Evolutionary conservation across 1,140 invertebrate species (phyloP), one percentile per base, ranked within the genome.

Genomic region (Armadillidium nasatum): DNA sequence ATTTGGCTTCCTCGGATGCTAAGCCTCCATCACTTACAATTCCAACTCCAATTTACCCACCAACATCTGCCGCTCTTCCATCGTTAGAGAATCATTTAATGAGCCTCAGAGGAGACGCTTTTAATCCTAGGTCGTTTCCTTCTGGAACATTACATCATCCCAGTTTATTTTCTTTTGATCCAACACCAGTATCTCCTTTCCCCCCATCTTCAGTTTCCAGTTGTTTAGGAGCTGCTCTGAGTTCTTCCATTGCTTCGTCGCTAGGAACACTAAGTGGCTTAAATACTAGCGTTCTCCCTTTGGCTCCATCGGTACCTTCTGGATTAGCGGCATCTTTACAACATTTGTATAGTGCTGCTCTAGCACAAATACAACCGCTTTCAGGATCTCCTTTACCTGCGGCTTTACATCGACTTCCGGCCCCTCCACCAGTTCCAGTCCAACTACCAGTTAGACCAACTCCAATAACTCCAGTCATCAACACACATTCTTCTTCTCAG

Each of bases 1-100:
- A 75, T 15, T 67, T 74, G 15, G 79, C 79, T 4, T 69, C 78
- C 11, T 81, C 80, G 21, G 80, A 75, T 21, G 79, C 79, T 4
- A 72, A 78, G 71, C 45, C 78, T 73, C 68, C 77, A 75, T 54
- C 72, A 22, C 67, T 75, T 68, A 68, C 73, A 33, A 19, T 75
- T 60, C 73, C 73, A 43, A 75, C 73, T 43, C 73, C 73, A 4
- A 68, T 75, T 75, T 75, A 75, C 54, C 73, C 73, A 13, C 50
- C 50, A 60, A 60, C 50, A 60, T 60, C 50, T 2, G 50, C 50
- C 11, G 0, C 50, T 19, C 50, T 60, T 19, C 50, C 50, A 4
- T 60, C 50, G 2, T 19, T 60, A 60, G 50, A 19, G 50, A 60
- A 19, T 60, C 50, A 13, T 19, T 7, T 60, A 13, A 19, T 60